Percentiles rank a stretch among this genome's conserved stretches.
Conservation (phyloP, 30 jellyfish, hydroid and myxozoan genomes). For the Aurelia sp. region DNA sequence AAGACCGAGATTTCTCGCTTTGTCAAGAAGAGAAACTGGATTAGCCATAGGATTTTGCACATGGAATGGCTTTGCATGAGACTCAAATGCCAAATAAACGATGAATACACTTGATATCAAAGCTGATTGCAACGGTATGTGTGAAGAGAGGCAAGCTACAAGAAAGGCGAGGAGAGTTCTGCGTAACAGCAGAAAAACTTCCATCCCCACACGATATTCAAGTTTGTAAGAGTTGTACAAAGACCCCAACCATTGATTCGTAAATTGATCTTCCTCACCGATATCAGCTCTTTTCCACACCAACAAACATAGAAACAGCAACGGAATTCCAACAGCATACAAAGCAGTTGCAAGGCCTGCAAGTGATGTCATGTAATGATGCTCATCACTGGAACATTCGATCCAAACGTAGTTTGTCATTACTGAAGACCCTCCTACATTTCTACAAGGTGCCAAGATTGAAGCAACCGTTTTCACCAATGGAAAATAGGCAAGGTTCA, state of each 20-base stretch:
- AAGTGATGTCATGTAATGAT: neutral
- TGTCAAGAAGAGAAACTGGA: neutral
- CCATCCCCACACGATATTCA: conserved; percentile 55
- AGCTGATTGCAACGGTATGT: conserved; percentile 17
- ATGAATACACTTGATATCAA: conserved; percentile 34
- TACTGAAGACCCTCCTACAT: conserved; percentile 10
- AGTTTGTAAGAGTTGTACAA: conserved; percentile 45
- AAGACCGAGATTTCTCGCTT: conserved; percentile 28
- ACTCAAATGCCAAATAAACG: conserved; percentile 42
- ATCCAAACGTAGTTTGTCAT: conserved; percentile 52
- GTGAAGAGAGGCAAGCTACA: conserved; percentile 26
- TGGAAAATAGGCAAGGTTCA: conserved; percentile 70
- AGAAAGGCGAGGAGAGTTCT: conserved; percentile 50
- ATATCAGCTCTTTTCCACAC: conserved; percentile 32
- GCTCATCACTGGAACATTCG: conserved; percentile 41
- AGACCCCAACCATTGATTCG: conserved; percentile 65
- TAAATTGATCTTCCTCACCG: conserved; percentile 18
- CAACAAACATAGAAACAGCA: conserved; percentile 35
- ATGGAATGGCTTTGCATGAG: conserved; percentile 62
- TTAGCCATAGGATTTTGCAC: neutral
- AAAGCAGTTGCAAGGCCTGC: conserved; percentile 22
- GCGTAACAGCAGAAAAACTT: conserved; percentile 54
- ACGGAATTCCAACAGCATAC: conserved; percentile 69
- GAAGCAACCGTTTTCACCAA: conserved; percentile 46
- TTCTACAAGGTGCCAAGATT: conserved; percentile 41